phyloP scores from a whole-genome alignment of 2,888 invertebrate species.

The Plebejus anna region DNA sequence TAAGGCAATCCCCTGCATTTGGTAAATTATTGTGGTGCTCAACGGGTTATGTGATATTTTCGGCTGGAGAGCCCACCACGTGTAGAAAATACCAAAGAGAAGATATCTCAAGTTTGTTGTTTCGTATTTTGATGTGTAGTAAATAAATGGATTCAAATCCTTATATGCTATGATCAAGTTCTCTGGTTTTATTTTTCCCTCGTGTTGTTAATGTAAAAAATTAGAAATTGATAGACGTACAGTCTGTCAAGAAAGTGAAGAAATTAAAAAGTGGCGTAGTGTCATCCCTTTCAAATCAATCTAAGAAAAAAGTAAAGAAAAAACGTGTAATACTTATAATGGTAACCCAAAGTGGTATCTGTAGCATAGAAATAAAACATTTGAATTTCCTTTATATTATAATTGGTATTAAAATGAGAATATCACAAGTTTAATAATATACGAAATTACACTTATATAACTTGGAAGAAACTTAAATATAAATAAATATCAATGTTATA shows the following conservation, averaged over 20 bases:
- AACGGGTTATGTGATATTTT: constrained; percentile 59
- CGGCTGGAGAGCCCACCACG: constrained; percentile 32
- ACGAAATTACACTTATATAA: background rate
- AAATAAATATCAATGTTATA: background rate
- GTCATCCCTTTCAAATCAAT: too few species aligned
- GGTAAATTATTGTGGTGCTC: constrained; percentile 48
- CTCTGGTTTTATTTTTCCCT: constrained; percentile 9
- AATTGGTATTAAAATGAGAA: constrained; percentile 5
- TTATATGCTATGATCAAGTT: constrained; percentile 25
- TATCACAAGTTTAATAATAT: constrained; percentile 3
- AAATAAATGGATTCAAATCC: constrained; percentile 24
- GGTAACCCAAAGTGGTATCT: background rate
- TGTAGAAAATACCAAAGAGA: constrained; percentile 52
- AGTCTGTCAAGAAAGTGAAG: too few species aligned
- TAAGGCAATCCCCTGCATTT: constrained; percentile 14
- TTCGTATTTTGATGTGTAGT: constrained; percentile 29
- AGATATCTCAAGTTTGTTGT: constrained; percentile 35
- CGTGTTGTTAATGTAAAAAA: background rate
- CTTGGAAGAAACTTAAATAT: background rate
- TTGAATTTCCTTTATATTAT: constrained; percentile 14
- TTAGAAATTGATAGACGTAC: background rate
- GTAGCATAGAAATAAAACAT: background rate
- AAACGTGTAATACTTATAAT: background rate
- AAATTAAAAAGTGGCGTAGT: too few species aligned
- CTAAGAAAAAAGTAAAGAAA: too few species aligned